Evolutionary conservation across 2,797 vertebrate species (phyloP), one percentile per base, ranked within the genome.

Genomic region (Hirundo rustica): DNA sequence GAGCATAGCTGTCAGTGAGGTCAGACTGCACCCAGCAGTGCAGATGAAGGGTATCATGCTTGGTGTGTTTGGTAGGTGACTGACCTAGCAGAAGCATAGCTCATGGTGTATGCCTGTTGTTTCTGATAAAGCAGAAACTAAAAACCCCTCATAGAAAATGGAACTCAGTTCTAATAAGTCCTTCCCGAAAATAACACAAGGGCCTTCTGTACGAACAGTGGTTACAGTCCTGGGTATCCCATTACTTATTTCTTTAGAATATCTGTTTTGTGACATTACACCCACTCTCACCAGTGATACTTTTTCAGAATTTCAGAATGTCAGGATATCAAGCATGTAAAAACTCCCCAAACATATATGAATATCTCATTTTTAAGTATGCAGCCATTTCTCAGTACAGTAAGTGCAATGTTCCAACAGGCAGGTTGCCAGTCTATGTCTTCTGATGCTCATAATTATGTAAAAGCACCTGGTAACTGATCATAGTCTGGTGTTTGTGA

Each of bases 271-370:
- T 62, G 73, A 21, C 8, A 16, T 74, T 58, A 48, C 3, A 25
- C 9, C 57, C 11, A 2, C 11, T 73, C 11, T 80, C 21, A 16
- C 18, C 7, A 47, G 62, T 65, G 27, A 65, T 36, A 47, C 5
- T 48, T 83, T 82, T 55, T 48, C 47, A 54, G 53, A 22, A 51
- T 85, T 61, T 51, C 20, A 60, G 58, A 27, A 27, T 73, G 36
- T 80, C 40, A 57, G 34, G 36, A 62, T 62, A 91, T 58, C 36
- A 62, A 38, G 29, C 1, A 0, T 17, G 10, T 29, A 65, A 68
- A 58, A 22, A 0, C 0, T 3, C 6, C 7, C 16, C 13, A 9
- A 79, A 25, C 2, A 54, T 17, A 47, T 48, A 60, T 45, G 55
- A 25, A 62, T 54, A 74, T 47, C 17, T 55, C 10, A 16, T 67